phyloP scores from a whole-genome alignment of 2,113 vertebrate genomes.

The Tamias sibiricus region DNA sequence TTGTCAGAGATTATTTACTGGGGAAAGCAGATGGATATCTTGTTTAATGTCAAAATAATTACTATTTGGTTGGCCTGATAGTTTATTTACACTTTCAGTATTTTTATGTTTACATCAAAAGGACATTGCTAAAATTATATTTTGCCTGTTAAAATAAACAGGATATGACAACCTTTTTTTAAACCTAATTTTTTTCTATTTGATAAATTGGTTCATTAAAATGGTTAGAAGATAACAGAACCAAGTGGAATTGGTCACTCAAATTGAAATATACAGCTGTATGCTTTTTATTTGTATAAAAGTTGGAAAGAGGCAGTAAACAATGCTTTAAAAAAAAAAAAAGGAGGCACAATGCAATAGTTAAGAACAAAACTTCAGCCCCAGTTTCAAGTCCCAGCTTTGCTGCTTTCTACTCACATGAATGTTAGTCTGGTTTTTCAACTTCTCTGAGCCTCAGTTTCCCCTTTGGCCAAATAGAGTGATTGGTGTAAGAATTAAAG shows the following conservation, averaged over 20 bases:
- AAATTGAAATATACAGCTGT: background rate
- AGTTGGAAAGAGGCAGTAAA: slow-evolving; percentile 37
- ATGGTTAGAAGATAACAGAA: slow-evolving; percentile 45
- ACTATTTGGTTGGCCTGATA: slow-evolving; percentile 71
- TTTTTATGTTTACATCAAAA: slow-evolving; percentile 77
- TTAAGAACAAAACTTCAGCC: background rate
- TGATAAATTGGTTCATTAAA: slow-evolving; percentile 68
- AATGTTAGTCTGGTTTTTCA: background rate
- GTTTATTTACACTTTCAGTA: slow-evolving; percentile 74
- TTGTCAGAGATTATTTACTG: slow-evolving; percentile 77
- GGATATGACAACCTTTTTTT: slow-evolving; percentile 64
- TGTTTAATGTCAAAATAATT: slow-evolving; percentile 73
- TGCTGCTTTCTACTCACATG: background rate
- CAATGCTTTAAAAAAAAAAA: background rate
- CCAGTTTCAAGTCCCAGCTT: background rate
- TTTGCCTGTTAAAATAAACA: slow-evolving; percentile 74
- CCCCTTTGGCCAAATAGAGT: background rate
- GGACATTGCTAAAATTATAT: slow-evolving; percentile 70
- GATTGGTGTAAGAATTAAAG: background rate
- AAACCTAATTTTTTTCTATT: slow-evolving; percentile 63
- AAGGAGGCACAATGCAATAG: background rate
- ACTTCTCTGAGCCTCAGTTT: background rate
- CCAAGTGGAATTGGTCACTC: slow-evolving; percentile 18
- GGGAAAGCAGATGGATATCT: slow-evolving; percentile 67
- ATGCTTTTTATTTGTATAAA: slow-evolving; percentile 53